Base-by-base conservation (phyloP, 2,888 invertebrate genomes). In the Unio delphinus region DNA sequence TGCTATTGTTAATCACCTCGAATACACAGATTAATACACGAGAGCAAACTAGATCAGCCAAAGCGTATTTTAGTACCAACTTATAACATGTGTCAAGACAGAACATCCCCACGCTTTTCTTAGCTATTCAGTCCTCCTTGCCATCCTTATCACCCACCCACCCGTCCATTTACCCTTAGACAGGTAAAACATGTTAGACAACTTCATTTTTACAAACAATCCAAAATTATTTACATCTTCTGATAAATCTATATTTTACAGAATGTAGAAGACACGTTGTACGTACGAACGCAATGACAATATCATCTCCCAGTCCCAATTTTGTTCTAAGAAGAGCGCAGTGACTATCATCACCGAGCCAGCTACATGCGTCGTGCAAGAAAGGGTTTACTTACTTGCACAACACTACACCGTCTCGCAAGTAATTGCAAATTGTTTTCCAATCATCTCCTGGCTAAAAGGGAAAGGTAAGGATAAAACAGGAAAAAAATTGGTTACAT, bases 311-410 rank as follows among this genome's bases (percentile, higher is more conserved):
- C 62, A 34, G 62, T 23, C 45, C 17, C 45, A 34, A 23, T 54
- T 23, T 5, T 23, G 23, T 54, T 54, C n/a, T 7, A 62, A 18
- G 34, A 23, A 45, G 26, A 34, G 45, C 23, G n/a, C 62, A 7
- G 11, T 45, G n/a, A 54, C 45, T 62, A 17, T 17, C 17, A 58
- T 17, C 23, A 59, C 26, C 23, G 59, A 59, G 23, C 59, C 59
- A 59, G 18, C 59, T 26, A 26, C 26, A 26, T 26, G 45, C 45
- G 45, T 45, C 45, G 45, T 45, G 45, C 45, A 45, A 45, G 26
- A 67, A 55, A 45, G 26, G 18, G 55, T 56, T 6, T 45, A 81
- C 87, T 80, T 80, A 87, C 88, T 86, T 87, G 87, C 88, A 88
- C 55, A 88, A 69, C 61, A 80, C 79, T 26, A 84, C 81, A 56